phyloP scores from a whole-genome alignment of 2,888 invertebrate genomes.

The Laothoe populi region DNA sequence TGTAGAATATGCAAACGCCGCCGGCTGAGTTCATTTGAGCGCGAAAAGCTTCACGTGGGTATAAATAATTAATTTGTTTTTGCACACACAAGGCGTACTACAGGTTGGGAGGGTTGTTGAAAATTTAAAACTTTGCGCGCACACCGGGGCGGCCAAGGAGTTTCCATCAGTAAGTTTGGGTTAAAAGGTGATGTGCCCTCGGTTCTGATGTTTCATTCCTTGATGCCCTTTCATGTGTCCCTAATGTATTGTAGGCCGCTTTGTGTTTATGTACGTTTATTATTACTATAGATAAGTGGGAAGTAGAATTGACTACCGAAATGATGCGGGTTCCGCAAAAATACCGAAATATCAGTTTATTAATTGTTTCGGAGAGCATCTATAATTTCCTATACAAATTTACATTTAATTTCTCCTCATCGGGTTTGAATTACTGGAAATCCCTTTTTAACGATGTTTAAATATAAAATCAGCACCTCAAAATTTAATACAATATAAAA shows the following conservation, averaged over 20 bases:
- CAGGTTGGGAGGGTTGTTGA: conserved; percentile 38
- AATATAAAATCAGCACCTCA: no score
- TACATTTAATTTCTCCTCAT: no score
- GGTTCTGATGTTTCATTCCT: conserved; percentile 3
- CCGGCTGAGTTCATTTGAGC: conserved; percentile 55
- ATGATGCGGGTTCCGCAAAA: no score
- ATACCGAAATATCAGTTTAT: no score
- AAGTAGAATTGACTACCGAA: no score
- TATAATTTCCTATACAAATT: no score
- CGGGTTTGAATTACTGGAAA: no score
- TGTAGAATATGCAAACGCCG: conserved; percentile 54
- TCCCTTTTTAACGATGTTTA: no score
- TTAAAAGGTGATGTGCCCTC: conserved; percentile 7
- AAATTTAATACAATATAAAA: no score
- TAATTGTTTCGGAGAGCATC: no score
- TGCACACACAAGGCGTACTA: conserved; percentile 59
- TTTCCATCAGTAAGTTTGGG: conserved; percentile 19
- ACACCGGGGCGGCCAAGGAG: conserved; percentile 33
- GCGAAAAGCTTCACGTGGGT: conserved; percentile 49
- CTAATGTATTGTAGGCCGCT: not conserved
- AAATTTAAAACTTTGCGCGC: conserved; percentile 43
- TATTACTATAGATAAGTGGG: no score
- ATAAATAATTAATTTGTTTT: conserved; percentile 77
- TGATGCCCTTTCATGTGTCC: conserved; percentile 8
- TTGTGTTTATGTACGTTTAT: not conserved